Conservation (phyloP, 2,888 invertebrate genomes). For the Bembecia ichneumoniformis region DNA sequence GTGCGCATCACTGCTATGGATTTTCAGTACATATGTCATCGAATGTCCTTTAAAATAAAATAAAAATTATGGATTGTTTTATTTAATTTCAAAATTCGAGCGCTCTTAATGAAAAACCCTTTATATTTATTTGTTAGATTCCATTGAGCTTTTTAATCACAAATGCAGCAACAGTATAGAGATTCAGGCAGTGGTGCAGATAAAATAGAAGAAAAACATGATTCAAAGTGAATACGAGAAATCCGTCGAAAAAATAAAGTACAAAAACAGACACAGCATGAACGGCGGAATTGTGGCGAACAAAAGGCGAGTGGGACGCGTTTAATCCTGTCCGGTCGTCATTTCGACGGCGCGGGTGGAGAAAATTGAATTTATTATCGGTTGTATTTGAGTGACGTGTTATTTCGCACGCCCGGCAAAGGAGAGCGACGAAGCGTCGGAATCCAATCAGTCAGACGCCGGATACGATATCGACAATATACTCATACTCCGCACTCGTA, state of each 20-base stretch:
- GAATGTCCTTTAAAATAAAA: no score
- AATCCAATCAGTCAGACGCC: slow-evolving; percentile 59
- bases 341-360: slow-evolving; percentile 46
- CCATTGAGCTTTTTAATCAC: no score
- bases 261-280: slow-evolving; percentile 27
- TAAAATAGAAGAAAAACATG: not conserved
- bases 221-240: slow-evolving; percentile 2
- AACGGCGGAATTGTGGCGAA: slow-evolving; percentile 46
- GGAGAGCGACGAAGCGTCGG: slow-evolving; percentile 39
- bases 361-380: slow-evolving; percentile 72
- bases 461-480: slow-evolving; percentile 36
- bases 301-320: slow-evolving; percentile 62
- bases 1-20: no score
- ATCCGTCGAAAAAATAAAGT: slow-evolving; percentile 16
- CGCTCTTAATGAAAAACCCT: no score
- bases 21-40: no score
- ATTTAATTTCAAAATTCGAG: no score
- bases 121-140: no score
- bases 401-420: slow-evolving; percentile 63
- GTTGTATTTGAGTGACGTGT: slow-evolving; percentile 70
- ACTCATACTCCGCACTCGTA: slow-evolving; percentile 34
- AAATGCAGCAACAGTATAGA: no score
- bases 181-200: no score
- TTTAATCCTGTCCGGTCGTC: slow-evolving; percentile 67
- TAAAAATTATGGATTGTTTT: no score